These are phyloP conservation scores for Oxytorus armatus DNA, from an alignment of 2,888 invertebrate genomes.

Conservation along the genomic window DNA sequence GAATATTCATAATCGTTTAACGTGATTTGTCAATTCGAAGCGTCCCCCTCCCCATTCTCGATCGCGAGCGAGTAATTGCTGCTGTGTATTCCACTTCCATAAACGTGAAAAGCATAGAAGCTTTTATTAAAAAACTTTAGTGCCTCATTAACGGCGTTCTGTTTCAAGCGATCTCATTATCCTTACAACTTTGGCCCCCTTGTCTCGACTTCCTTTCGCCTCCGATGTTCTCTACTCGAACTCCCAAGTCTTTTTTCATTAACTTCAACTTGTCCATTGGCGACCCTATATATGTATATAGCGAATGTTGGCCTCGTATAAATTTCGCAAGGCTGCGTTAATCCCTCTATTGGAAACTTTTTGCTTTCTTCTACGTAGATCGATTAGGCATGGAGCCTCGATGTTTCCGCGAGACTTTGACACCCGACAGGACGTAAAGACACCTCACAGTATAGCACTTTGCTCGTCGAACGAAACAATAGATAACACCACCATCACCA, in stretches of 20 bases:
- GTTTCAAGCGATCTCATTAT: slow-evolving; percentile 68
- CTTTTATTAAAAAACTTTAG: slow-evolving; percentile 71
- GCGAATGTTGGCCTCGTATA: slow-evolving; percentile 30
- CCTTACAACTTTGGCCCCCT: slow-evolving; percentile 64
- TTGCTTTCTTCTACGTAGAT: slow-evolving; percentile 4
- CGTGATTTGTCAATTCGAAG: background rate
- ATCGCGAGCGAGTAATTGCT: slow-evolving; percentile 55
- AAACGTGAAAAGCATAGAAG: slow-evolving; percentile 49
- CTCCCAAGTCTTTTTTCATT: slow-evolving; percentile 46
- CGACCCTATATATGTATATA: slow-evolving; percentile 18
- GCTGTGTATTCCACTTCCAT: slow-evolving; percentile 27
- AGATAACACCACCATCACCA: too few species aligned
- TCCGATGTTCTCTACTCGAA: slow-evolving; percentile 53
- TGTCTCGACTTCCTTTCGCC: slow-evolving; percentile 48
- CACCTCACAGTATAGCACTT: background rate
- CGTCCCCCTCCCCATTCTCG: background rate
- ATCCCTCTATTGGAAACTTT: slow-evolving; percentile 31
- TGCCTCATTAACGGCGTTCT: slow-evolving; percentile 69
- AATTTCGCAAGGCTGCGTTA: slow-evolving; percentile 29
- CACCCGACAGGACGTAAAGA: background rate
- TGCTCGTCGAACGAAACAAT: slow-evolving; percentile 44
- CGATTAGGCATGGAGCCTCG: slow-evolving; percentile 15
- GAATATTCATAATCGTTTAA: background rate
- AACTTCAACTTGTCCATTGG: slow-evolving; percentile 36
- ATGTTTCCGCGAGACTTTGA: slow-evolving; percentile 30